These are phyloP conservation scores for Catocala nupta DNA, from an alignment of 2,888 invertebrate species.

Conservation along the genomic window DNA sequence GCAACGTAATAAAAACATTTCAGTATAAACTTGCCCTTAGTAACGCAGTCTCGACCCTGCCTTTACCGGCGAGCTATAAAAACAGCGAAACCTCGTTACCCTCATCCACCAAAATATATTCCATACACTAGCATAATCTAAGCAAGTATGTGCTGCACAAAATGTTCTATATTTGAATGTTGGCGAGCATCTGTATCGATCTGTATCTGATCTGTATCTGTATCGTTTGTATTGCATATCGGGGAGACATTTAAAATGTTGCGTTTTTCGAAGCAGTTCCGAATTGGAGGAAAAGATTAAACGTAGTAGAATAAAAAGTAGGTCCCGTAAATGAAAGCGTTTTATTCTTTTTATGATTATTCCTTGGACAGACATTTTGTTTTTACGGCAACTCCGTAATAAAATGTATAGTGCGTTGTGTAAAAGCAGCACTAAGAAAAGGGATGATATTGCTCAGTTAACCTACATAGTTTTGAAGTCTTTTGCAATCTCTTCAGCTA, in stretches of 20 bases:
- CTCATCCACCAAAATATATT: constrained; percentile 41
- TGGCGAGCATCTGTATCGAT: constrained; percentile 33
- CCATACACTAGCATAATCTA: constrained; percentile 35
- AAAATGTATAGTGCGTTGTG: too few species aligned
- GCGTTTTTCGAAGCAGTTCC: too few species aligned
- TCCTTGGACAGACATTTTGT: background rate
- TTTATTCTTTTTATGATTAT: background rate
- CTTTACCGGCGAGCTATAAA: constrained; percentile 32
- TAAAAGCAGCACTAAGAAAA: too few species aligned
- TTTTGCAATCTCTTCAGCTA: too few species aligned
- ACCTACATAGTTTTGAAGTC: too few species aligned
- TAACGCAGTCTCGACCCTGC: constrained; percentile 24
- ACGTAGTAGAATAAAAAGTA: too few species aligned
- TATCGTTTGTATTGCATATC: constrained; percentile 24
- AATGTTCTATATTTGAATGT: constrained; percentile 26
- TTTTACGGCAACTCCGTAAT: too few species aligned
- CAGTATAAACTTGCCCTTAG: constrained; percentile 52
- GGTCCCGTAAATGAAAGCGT: too few species aligned
- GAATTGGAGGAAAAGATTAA: too few species aligned
- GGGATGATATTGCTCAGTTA: too few species aligned
- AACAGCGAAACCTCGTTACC: constrained; percentile 37
- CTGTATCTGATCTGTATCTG: too few species aligned
- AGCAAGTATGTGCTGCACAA: constrained; percentile 23
- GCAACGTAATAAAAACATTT: constrained; percentile 56
- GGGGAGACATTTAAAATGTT: background rate